These are phyloP conservation scores for Hycleus cichorii DNA, from an alignment of 1,140 invertebrate species.

Conservation along the genomic window DNA sequence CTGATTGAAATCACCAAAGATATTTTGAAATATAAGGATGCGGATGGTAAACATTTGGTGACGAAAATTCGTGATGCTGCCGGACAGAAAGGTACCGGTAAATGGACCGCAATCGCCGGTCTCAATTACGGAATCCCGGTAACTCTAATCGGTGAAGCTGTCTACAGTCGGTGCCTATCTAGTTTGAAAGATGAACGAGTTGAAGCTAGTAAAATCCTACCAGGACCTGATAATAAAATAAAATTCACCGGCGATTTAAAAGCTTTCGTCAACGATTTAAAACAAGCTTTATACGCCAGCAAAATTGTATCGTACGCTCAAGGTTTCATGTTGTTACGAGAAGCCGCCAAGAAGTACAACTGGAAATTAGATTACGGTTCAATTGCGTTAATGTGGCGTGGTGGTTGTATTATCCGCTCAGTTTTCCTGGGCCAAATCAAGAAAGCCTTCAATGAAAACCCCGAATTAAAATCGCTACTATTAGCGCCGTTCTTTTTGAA, in stretches of 20 bases:
- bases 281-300: slow-evolving; percentile 89
- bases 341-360: slow-evolving; percentile 82
- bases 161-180: slow-evolving; percentile 93
- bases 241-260: slow-evolving; percentile 64
- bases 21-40: slow-evolving; percentile 90
- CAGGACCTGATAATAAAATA: slow-evolving; percentile 53
- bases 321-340: slow-evolving; percentile 96
- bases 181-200: slow-evolving; percentile 70
- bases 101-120: slow-evolving; percentile 97
- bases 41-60: slow-evolving; percentile 72
- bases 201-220: slow-evolving; percentile 69
- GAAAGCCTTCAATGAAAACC: slow-evolving; percentile 88
- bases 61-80: slow-evolving; percentile 93
- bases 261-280: slow-evolving; percentile 67
- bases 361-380: slow-evolving; percentile 98
- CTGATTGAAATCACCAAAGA: slow-evolving; percentile 97
- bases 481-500: slow-evolving; percentile 91
- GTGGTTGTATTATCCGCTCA: slow-evolving; percentile 97
- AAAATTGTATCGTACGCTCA: slow-evolving; percentile 99
- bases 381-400: slow-evolving; percentile 99
- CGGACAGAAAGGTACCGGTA: slow-evolving; percentile 98
- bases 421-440: slow-evolving; percentile 97
- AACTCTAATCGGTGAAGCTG: slow-evolving; percentile 96
- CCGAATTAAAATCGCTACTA: slow-evolving; percentile 81
- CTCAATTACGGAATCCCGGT: slow-evolving; percentile 96